Conservation (phyloP, 2,113 vertebrate genomes). For the Corythornis vintsioides region DNA sequence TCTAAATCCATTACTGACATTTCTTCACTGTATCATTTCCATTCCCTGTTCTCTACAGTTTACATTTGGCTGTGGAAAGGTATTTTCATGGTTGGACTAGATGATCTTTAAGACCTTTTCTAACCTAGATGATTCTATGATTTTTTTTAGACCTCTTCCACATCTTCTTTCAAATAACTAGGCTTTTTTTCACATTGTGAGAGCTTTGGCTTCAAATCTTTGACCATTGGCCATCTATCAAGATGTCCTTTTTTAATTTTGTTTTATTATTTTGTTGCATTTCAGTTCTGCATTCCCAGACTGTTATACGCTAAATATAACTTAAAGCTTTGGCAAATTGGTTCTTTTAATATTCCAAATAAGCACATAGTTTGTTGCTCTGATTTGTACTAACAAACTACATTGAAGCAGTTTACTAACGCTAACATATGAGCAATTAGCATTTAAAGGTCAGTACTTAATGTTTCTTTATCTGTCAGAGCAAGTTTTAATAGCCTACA, state of each 20-base stretch:
- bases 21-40: not conserved
- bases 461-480: not conserved
- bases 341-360: not conserved
- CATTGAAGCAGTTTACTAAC: not conserved
- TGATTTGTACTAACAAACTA: not conserved
- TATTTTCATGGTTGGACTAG: too few relatives aligned
- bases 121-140: too few relatives aligned
- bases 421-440: not conserved
- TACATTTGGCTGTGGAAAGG: not conserved
- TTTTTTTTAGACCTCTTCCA: not conserved
- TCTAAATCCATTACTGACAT: not conserved
- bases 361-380: not conserved
- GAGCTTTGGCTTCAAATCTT: not conserved
- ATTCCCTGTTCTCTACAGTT: not conserved
- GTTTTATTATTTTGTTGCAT: not conserved
- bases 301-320: not conserved
- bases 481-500: not conserved
- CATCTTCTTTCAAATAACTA: not conserved
- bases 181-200: not conserved
- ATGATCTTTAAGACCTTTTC: too few relatives aligned
- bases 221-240: not conserved
- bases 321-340: not conserved
- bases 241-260: not conserved
- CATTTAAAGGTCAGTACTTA: slow-evolving; percentile 17
- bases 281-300: not conserved